phyloP scores from a whole-genome alignment of 1,140 invertebrate genomes.

The Cryptotermes secundus region DNA sequence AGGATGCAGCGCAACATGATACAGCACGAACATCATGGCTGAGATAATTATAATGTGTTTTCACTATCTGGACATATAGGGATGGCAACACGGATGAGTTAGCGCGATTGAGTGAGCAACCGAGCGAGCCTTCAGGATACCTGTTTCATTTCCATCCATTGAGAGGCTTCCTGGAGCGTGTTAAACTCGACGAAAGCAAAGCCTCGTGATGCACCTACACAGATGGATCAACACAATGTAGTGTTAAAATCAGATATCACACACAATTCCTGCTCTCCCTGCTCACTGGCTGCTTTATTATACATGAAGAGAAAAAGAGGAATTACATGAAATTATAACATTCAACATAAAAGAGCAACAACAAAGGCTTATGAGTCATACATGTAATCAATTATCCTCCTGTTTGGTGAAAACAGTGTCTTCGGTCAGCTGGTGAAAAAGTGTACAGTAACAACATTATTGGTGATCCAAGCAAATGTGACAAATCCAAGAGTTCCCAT shows the following conservation, averaged over 20 bases:
- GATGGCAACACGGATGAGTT: constrained; percentile 3
- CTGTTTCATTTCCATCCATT: constrained; percentile 93
- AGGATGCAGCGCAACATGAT: neutral
- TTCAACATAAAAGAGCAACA: neutral
- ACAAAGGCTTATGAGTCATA: neutral
- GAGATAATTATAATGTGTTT: neutral
- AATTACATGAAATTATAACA: neutral
- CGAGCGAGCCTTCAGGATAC: constrained; percentile 55
- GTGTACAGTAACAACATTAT: too few relatives aligned
- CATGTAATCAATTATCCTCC: too few relatives aligned
- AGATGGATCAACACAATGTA: constrained; percentile 47
- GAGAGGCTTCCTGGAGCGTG: constrained; percentile 80
- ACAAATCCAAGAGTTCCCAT: too few relatives aligned
- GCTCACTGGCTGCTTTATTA: constrained; percentile 8
- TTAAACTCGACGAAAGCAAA: constrained; percentile 97
- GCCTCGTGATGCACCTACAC: constrained; percentile 81
- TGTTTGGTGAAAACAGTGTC: too few relatives aligned
- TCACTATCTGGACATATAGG: neutral
- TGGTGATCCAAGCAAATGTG: too few relatives aligned
- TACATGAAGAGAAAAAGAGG: too few relatives aligned
- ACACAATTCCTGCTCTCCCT: neutral
- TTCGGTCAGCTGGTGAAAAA: too few relatives aligned
- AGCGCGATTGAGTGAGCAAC: neutral
- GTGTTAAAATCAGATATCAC: constrained; percentile 24
- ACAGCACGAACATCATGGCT: neutral